A percentile compares a stretch with the other conserved stretches of the same genome.
Conservation (phyloP, 2,113 vertebrate genomes). For the Notarius quadriscutis region DNA sequence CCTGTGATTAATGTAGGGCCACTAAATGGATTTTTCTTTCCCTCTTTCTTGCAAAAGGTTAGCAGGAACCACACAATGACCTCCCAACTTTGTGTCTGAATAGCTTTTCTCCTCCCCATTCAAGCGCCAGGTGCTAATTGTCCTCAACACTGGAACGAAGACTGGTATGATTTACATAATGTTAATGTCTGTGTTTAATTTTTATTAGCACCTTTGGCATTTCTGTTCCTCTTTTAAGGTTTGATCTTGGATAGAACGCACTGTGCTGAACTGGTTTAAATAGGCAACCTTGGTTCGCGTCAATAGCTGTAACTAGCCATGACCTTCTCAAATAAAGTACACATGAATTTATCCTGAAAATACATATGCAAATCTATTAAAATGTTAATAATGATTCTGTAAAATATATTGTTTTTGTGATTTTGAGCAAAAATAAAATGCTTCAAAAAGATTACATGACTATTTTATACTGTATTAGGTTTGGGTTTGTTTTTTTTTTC, state of each 20-base stretch:
- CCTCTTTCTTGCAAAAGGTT: constrained; percentile 74
- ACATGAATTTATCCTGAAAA: background rate
- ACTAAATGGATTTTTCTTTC: constrained; percentile 89
- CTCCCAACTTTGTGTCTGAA: constrained; percentile 72
- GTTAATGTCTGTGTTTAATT: background rate
- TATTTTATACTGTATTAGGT: background rate
- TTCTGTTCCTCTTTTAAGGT: background rate
- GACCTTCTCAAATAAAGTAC: background rate
- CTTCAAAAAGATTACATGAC: background rate
- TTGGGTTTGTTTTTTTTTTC: background rate
- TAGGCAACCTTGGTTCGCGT: background rate
- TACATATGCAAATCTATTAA: background rate
- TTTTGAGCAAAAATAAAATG: background rate
- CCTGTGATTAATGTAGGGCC: constrained; percentile 98
- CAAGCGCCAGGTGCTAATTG: constrained; percentile 25
- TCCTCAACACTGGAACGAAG: background rate
- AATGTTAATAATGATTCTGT: background rate
- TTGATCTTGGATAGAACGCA: background rate
- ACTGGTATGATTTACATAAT: constrained; percentile 19
- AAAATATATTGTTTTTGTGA: background rate
- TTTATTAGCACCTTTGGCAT: constrained; percentile 30
- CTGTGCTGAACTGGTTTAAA: background rate
- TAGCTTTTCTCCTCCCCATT: constrained; percentile 43
- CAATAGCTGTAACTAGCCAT: background rate
- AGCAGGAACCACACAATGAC: constrained; percentile 85